A percentile compares a stretch with the other conserved stretches of the same genome.
These are phyloP conservation scores for Galerucella calmariensis DNA, from an alignment of 2,888 invertebrate genomes.

Conservation along the genomic window DNA sequence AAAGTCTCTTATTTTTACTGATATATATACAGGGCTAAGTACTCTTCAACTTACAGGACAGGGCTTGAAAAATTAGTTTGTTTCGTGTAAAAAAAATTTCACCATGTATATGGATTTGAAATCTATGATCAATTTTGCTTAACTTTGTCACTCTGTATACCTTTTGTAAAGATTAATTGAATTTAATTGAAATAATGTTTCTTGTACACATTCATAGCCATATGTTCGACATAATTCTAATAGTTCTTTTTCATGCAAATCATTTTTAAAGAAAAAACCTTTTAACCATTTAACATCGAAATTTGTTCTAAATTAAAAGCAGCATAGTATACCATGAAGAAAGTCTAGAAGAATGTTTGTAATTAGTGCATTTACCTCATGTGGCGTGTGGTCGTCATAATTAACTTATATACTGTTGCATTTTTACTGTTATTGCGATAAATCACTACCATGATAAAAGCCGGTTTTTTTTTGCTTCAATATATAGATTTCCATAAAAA, in stretches of 20 bases:
- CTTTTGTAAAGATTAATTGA: neutral
- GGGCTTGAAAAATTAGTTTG: too few species aligned
- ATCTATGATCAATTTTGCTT: too few species aligned
- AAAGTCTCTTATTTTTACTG: too few species aligned
- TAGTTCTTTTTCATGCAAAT: neutral
- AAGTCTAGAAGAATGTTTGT: conserved; percentile 13
- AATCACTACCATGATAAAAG: conserved; percentile 33
- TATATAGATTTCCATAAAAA: neutral
- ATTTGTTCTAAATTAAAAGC: conserved; percentile 3
- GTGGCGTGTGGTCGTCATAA: conserved; percentile 38
- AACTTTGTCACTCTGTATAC: too few species aligned
- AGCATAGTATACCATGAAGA: neutral
- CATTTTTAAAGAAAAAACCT: neutral
- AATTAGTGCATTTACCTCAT: conserved; percentile 47
- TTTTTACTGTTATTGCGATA: conserved; percentile 37
- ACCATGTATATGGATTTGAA: too few species aligned
- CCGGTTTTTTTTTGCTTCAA: neutral
- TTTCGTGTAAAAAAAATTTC: too few species aligned
- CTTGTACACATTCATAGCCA: neutral
- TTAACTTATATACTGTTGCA: conserved; percentile 29
- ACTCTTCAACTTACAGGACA: too few species aligned
- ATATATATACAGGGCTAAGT: neutral
- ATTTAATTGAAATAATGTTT: neutral
- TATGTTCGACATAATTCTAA: neutral
- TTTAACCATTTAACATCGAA: neutral